These are phyloP conservation scores for Hafferia zeledoni DNA, from an alignment of 2,797 vertebrate species.

Conservation along the genomic window DNA sequence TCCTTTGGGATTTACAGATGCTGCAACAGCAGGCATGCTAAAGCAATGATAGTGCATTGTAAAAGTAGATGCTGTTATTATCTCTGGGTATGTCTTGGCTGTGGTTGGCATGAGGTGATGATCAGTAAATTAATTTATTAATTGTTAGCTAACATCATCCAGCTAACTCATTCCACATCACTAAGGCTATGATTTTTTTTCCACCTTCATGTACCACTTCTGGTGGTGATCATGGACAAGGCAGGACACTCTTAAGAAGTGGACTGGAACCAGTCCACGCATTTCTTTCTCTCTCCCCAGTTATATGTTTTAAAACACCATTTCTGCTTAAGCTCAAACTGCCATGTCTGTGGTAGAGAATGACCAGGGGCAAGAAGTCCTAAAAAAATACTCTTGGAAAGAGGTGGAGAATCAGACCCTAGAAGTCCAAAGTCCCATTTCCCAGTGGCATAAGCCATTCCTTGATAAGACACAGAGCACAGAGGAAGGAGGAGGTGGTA, in stretches of 20 bases:
- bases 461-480: background rate
- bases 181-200: background rate
- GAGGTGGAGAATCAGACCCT: background rate
- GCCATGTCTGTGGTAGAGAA: background rate
- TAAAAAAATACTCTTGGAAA: background rate
- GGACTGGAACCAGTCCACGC: background rate
- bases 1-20: background rate
- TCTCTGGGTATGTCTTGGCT: background rate
- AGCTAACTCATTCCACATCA: background rate
- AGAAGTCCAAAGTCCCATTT: background rate
- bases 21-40: background rate
- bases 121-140: background rate
- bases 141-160: background rate
- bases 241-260: background rate
- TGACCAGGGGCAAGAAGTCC: background rate
- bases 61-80: constrained; percentile 15
- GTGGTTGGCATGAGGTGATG: background rate
- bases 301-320: rapidly evolving
- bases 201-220: background rate
- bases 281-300: background rate
- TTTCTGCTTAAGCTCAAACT: background rate
- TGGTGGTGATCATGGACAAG: background rate
- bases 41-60: background rate
- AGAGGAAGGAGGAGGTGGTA: background rate
- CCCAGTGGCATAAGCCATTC: background rate